Percentiles rank a stretch among this genome's conserved stretches.
Conservation (phyloP, 2,797 vertebrate species). For the Poecilia wingei region DNA sequence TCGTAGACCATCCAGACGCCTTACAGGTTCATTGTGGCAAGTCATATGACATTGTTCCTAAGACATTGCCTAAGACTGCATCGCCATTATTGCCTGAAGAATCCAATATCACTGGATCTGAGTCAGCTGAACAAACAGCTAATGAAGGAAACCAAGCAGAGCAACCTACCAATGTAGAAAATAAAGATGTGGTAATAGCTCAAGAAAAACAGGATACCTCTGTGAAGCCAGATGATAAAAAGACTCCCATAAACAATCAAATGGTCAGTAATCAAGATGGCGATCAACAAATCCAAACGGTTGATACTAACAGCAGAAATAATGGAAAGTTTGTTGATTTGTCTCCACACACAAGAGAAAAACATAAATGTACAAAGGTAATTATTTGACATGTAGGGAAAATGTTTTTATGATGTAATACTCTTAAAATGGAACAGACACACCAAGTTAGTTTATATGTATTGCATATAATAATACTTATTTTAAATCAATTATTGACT, state of each 20-base stretch:
- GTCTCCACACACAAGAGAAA: neutral
- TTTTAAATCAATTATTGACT: neutral
- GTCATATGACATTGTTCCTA: neutral
- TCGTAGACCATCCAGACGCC: neutral
- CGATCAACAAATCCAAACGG: neutral
- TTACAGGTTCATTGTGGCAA: neutral
- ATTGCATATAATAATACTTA: neutral
- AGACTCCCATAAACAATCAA: neutral
- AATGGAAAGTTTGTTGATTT: neutral
- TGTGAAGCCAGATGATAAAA: neutral
- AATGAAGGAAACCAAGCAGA: fast-evolving
- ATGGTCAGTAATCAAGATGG: neutral
- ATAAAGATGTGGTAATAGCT: neutral
- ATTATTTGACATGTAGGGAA: neutral
- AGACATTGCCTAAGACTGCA: neutral
- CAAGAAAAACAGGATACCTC: neutral
- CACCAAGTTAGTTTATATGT: neutral
- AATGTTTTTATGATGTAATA: neutral
- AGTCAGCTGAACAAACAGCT: neutral
- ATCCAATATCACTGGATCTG: neutral
- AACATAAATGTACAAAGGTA: neutral
- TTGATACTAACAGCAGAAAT: neutral
- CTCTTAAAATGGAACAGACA: neutral
- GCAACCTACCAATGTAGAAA: neutral
- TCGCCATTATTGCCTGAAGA: slow-evolving; percentile 3